Percentiles rank a stretch among this genome's conserved stretches.
Conservation (phyloP, 2,888 invertebrate genomes). For the Oscheius sp. region DNA sequence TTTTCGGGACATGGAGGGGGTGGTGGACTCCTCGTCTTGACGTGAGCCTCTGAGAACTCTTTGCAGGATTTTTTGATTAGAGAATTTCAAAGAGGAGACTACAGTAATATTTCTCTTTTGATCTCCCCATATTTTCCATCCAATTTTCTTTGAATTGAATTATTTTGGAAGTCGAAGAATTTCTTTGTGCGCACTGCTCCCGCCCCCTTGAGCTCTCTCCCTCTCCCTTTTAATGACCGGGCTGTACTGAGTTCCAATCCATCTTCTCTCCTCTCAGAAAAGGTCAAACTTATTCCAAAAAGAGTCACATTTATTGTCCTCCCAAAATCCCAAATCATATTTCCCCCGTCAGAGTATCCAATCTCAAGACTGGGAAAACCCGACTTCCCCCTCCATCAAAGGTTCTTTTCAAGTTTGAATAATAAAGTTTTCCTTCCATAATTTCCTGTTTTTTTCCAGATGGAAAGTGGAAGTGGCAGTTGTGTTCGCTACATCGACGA, state of each 20-base stretch:
- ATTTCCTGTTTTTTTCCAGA: conserved; percentile 20
- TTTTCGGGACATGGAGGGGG: too few species aligned
- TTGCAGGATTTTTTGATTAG: too few species aligned
- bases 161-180: neutral
- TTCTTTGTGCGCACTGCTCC: neutral
- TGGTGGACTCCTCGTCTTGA: too few species aligned
- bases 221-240: neutral
- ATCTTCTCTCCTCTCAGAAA: neutral
- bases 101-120: too few species aligned
- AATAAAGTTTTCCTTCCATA: neutral
- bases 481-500: conserved; percentile 57
- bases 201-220: neutral
- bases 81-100: too few species aligned
- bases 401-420: neutral
- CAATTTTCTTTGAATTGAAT: neutral
- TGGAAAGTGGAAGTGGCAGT: neutral
- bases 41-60: too few species aligned
- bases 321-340: neutral
- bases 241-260: neutral
- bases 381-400: neutral
- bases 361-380: too few species aligned
- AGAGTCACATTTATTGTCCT: neutral
- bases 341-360: neutral
- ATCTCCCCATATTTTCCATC: neutral
- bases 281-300: neutral